Conservation (phyloP, 2,113 vertebrate genomes). For the Eudorcas thomsonii region DNA sequence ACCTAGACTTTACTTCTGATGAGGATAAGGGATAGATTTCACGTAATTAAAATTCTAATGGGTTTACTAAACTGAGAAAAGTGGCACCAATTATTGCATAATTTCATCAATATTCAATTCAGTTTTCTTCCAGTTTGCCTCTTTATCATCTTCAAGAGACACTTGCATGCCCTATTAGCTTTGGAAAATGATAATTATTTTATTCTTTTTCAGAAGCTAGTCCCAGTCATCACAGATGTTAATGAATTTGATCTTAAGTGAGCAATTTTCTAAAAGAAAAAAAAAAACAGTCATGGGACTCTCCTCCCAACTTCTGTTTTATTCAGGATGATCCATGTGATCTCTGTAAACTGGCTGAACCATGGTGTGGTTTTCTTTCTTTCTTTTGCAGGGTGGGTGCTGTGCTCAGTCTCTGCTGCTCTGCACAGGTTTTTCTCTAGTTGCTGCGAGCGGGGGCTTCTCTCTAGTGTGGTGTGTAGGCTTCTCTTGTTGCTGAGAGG, state of each 20-base stretch:
- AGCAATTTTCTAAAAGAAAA: neutral
- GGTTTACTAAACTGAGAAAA: neutral
- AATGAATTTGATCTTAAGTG: neutral
- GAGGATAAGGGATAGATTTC: neutral
- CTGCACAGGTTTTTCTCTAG: neutral
- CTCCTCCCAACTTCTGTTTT: neutral
- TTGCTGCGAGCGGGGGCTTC: rapidly evolving
- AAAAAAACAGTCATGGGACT: rapidly evolving
- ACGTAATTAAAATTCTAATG: neutral
- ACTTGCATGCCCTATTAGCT: neutral
- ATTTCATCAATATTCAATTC: neutral
- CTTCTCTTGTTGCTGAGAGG: neutral
- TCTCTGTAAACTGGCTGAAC: neutral
- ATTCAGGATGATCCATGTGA: neutral
- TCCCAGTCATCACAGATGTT: neutral
- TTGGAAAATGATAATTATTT: neutral
- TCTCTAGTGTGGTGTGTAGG: neutral
- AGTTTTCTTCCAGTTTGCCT: neutral
- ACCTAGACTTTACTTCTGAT: neutral
- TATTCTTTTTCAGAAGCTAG: neutral
- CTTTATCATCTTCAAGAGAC: neutral
- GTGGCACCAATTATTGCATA: neutral
- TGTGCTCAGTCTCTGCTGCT: neutral
- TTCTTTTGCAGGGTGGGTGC: neutral
- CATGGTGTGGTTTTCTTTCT: neutral